These are phyloP conservation scores for Heterotis niloticus DNA, from an alignment of 2,113 vertebrate species.

Conservation along the genomic window DNA sequence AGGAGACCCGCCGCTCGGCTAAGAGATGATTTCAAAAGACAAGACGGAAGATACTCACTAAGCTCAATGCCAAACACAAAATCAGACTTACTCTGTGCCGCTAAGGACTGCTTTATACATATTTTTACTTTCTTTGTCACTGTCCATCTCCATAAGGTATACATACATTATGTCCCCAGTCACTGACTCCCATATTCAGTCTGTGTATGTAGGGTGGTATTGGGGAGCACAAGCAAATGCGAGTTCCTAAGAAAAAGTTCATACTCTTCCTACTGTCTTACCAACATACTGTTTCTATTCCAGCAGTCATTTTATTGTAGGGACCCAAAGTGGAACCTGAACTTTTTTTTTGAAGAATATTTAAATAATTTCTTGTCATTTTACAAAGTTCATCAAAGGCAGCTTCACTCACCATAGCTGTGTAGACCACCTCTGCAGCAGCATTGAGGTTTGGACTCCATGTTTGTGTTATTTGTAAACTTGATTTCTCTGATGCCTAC, in stretches of 20 bases:
- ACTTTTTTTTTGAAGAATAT: not conserved
- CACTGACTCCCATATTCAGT: not conserved
- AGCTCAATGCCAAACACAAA: conserved; percentile 4
- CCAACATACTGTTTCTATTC: not conserved
- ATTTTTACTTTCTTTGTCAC: not conserved
- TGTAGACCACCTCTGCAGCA: too few relatives aligned
- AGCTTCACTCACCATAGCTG: too few relatives aligned
- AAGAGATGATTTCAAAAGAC: conserved; percentile 61
- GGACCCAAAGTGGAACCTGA: conserved; percentile 1
- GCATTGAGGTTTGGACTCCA: too few relatives aligned
- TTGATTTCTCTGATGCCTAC: too few relatives aligned
- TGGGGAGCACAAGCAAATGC: not conserved
- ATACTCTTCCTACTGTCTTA: not conserved
- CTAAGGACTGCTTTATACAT: conserved; percentile 22
- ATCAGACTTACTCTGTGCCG: conserved; percentile 21
- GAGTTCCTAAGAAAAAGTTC: not conserved
- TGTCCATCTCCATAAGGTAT: not conserved
- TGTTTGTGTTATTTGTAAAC: too few relatives aligned
- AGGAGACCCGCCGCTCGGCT: conserved; percentile 70
- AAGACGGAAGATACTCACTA: conserved; percentile 8
- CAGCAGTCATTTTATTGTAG: not conserved
- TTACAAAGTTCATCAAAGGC: not conserved
- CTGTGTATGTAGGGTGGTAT: not conserved
- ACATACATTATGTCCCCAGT: not conserved
- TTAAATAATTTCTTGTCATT: not conserved